Evolutionary conservation across 1,140 invertebrate species (phyloP).

Genomic region (Antheraea mylitta): DNA sequence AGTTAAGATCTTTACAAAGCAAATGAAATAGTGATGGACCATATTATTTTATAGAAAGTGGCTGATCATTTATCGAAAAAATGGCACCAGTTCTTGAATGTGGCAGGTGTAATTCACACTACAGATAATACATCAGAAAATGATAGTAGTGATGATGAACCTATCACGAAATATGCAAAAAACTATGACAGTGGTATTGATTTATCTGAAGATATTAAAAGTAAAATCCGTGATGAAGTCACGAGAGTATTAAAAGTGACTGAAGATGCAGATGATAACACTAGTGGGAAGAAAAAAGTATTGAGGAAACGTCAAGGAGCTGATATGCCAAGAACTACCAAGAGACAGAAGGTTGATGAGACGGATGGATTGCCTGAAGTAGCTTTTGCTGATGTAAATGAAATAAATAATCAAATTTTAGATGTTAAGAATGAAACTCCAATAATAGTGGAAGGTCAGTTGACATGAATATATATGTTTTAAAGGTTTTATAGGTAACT

Average conservation of each 20-base stretch:
- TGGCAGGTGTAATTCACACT: constrained; percentile 19
- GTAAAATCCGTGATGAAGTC: constrained; percentile 49
- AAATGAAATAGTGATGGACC: too few species aligned
- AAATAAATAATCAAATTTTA: constrained; percentile 34
- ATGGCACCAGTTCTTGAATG: constrained; percentile 32
- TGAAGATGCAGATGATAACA: background rate
- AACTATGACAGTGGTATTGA: constrained; percentile 49
- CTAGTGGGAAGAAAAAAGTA: constrained; percentile 8
- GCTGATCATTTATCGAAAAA: constrained; percentile 37
- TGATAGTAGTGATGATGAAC: constrained; percentile 57
- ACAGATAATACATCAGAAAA: background rate
- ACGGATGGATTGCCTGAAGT: constrained; percentile 36
- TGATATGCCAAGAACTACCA: background rate
- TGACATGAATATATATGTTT: background rate
- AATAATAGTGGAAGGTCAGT: constrained; percentile 14
- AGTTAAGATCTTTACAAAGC: too few species aligned
- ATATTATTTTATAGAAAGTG: constrained; percentile 30
- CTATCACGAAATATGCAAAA: constrained; percentile 61
- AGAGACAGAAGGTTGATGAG: constrained; percentile 22
- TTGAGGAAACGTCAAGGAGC: background rate
- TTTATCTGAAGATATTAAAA: constrained; percentile 54
- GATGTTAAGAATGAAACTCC: constrained; percentile 35
- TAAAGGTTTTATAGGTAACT: too few species aligned
- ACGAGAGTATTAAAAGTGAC: constrained; percentile 32
- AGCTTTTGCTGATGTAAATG: constrained; percentile 56